Percentiles rank a stretch among this genome's conserved stretches.
These are phyloP conservation scores for Metallyticus violacea DNA, from an alignment of 2,888 invertebrate genomes.

Conservation along the genomic window DNA sequence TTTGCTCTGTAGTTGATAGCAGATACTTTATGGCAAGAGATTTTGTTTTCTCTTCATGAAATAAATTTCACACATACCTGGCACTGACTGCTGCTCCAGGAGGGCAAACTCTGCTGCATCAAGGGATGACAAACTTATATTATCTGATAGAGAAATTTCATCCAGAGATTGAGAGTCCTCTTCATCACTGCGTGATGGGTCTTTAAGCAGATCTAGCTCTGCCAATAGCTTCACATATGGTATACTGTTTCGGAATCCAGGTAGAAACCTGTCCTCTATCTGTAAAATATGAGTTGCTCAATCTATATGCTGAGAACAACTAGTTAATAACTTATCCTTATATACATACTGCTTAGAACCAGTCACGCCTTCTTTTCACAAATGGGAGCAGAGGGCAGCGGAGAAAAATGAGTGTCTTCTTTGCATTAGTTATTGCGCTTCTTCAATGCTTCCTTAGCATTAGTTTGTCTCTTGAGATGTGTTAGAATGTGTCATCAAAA, in stretches of 20 bases:
- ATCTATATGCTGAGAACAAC: too few relatives aligned
- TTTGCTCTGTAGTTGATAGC: neutral
- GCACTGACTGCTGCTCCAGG: neutral
- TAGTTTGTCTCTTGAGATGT: too few relatives aligned
- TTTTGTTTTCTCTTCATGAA: too few relatives aligned
- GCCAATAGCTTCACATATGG: conserved; percentile 68
- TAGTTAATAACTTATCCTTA: too few relatives aligned
- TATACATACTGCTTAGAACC: too few relatives aligned
- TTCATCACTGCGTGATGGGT: conserved; percentile 51
- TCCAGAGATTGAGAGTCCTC: conserved; percentile 57
- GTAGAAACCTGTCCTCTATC: conserved; percentile 59
- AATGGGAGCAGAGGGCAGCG: too few relatives aligned
- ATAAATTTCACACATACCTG: neutral
- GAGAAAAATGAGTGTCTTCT: too few relatives aligned
- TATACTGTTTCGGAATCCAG: conserved; percentile 63
- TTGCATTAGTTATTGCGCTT: too few relatives aligned
- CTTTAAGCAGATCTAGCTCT: conserved; percentile 67
- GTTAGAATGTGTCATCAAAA: too few relatives aligned
- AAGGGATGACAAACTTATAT: conserved; percentile 37
- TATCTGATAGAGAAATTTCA: conserved; percentile 53
- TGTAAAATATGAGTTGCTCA: conserved; percentile 40
- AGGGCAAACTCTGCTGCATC: conserved; percentile 3
- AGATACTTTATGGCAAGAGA: too few relatives aligned
- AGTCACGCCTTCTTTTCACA: too few relatives aligned
- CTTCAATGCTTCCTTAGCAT: too few relatives aligned